phyloP scores from a whole-genome alignment of 2,888 invertebrate genomes.

The Scaptodrosophila latifasciaeformis region DNA sequence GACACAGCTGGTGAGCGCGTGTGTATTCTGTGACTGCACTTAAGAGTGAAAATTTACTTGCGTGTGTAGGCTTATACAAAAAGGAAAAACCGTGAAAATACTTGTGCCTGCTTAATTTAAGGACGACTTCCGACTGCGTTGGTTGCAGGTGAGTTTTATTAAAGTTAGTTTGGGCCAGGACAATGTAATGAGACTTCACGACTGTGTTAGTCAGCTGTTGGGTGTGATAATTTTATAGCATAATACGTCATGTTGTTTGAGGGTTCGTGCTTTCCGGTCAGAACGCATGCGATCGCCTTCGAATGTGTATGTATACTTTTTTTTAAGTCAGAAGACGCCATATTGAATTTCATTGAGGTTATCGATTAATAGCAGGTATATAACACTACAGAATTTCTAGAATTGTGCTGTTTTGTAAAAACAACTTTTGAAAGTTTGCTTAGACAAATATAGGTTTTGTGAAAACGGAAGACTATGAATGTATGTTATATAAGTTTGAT shows the following conservation, averaged over 20 bases:
- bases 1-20: neutral
- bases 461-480: no score
- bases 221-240: no score
- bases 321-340: constrained; percentile 47
- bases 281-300: constrained; percentile 46
- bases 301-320: constrained; percentile 44
- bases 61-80: constrained; percentile 10
- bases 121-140: neutral
- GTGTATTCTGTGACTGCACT: constrained; percentile 20
- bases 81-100: neutral
- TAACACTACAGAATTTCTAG: no score
- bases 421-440: no score
- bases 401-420: no score
- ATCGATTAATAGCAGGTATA: constrained; percentile 33
- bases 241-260: no score
- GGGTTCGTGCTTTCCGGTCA: constrained; percentile 14
- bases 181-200: constrained; percentile 13
- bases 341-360: constrained; percentile 46
- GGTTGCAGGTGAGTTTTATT: neutral
- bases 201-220: neutral
- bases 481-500: no score
- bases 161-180: constrained; percentile 21
- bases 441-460: no score
- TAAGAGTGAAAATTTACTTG: constrained; percentile 14
- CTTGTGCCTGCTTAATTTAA: no score